Conservation (phyloP, 2,888 invertebrate genomes). For the Thera britannica region DNA sequence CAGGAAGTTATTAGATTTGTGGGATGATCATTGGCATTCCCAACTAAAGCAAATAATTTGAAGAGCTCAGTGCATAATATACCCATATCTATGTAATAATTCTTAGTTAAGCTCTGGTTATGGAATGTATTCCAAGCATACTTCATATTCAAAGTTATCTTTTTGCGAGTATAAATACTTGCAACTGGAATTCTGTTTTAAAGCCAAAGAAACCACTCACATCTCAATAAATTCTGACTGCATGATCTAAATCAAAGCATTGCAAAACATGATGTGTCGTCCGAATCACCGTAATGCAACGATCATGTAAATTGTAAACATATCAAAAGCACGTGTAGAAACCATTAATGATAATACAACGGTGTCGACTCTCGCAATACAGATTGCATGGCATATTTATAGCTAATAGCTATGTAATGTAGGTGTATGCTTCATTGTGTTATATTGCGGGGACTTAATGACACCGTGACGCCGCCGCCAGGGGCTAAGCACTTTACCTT, state of each 20-base stretch:
- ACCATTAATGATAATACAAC: conserved; percentile 33
- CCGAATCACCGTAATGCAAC: conserved; percentile 11
- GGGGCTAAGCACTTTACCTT: conserved; percentile 15
- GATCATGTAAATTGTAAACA: conserved; percentile 13
- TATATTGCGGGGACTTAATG: conserved; percentile 14
- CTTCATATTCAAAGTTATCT: not conserved
- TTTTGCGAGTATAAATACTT: conserved; percentile 1
- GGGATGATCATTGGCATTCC: not conserved
- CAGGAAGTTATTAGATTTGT: not conserved
- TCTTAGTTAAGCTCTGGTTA: not conserved
- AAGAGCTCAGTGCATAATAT: not conserved
- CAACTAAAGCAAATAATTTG: not conserved
- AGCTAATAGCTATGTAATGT: conserved; percentile 1
- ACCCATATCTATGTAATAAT: not conserved
- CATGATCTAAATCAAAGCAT: not conserved
- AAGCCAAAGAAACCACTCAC: not conserved
- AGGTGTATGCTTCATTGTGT: conserved; percentile 23
- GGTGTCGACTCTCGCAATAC: conserved; percentile 32
- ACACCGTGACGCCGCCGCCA: conserved; percentile 10
- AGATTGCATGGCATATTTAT: conserved; percentile 18
- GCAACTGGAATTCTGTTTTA: not conserved
- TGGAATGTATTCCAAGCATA: not conserved
- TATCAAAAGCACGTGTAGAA: conserved; percentile 34
- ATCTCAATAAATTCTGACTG: not conserved
- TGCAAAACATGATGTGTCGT: not conserved